Evolutionary conservation across 2,797 vertebrate genomes (phyloP).

Genomic region (Myoxocephalus aenaeus): DNA sequence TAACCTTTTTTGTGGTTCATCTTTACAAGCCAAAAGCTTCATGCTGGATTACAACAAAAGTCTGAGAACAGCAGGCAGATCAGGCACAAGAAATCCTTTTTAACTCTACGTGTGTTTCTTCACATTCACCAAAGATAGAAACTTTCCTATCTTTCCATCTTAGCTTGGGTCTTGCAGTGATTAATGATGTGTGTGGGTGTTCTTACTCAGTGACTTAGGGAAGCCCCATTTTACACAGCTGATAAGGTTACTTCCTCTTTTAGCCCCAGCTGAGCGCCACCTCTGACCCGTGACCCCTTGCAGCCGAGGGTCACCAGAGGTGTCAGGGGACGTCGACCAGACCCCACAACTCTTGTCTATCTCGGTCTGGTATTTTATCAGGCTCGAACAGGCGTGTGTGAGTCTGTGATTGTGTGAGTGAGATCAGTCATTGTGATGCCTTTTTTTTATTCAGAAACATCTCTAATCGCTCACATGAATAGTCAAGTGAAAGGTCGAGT

Average conservation of each 20-base stretch:
- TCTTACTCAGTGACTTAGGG: constrained; percentile 38
- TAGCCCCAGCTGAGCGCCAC: constrained; percentile 66
- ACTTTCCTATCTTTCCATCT: constrained; percentile 18
- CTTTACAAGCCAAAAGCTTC: constrained; percentile 2
- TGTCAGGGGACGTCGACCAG: constrained; percentile 66
- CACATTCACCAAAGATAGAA: constrained; percentile 22
- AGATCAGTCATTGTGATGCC: constrained; percentile 2
- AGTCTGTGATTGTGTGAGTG: constrained; percentile 4
- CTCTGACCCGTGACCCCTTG: constrained; percentile 61
- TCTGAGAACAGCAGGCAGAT: constrained; percentile 4
- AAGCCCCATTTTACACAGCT: constrained; percentile 59
- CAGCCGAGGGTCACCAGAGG: constrained; percentile 56
- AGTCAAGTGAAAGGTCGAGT: constrained; percentile 36
- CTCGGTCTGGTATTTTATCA: constrained; percentile 49
- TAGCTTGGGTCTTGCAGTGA: constrained; percentile 22
- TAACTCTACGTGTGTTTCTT: constrained; percentile 11
- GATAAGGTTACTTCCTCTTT: constrained; percentile 77
- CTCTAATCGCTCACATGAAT: constrained; percentile 14
- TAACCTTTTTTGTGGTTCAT: constrained; percentile 7
- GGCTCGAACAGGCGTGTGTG: constrained; percentile 25
- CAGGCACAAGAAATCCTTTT: not conserved
- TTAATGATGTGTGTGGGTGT: constrained; percentile 64
- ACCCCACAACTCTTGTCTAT: constrained; percentile 55
- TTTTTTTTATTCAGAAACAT: constrained; percentile 41
- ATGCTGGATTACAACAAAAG: not conserved